Percentiles rank a stretch among this genome's conserved stretches.
Evolutionary conservation across 1,140 invertebrate species (phyloP).

Genomic region (Cepaea nemoralis): DNA sequence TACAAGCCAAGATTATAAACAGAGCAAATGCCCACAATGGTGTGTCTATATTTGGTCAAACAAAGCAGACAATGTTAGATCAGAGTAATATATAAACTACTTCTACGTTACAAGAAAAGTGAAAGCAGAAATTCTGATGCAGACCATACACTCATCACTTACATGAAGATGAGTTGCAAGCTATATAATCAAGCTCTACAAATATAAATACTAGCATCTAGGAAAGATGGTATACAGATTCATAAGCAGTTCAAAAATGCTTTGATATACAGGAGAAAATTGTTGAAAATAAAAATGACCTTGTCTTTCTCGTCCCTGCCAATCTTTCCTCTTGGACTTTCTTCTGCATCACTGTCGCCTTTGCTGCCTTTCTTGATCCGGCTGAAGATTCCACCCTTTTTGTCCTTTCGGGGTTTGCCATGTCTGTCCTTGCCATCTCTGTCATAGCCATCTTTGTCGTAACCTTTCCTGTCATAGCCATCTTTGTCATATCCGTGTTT

Average conservation of each 20-base stretch:
- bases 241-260: not conserved
- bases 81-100: not conserved
- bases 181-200: not conserved
- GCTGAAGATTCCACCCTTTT: slow-evolving; percentile 38
- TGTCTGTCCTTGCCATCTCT: slow-evolving; percentile 29
- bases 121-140: not conserved
- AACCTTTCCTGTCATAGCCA: not conserved
- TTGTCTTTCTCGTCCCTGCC: slow-evolving; percentile 11
- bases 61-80: too few relatives aligned
- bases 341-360: not conserved
- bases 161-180: not conserved
- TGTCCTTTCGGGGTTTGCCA: slow-evolving; percentile 18
- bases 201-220: not conserved
- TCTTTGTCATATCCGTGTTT: slow-evolving; percentile 5
- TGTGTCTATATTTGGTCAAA: too few relatives aligned
- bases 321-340: not conserved
- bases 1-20: too few relatives aligned
- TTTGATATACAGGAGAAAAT: not conserved
- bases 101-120: not conserved
- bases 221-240: not conserved
- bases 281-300: slow-evolving; percentile 22
- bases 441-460: slow-evolving; percentile 11
- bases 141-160: not conserved
- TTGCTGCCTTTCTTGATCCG: slow-evolving; percentile 22
- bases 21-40: too few relatives aligned